Evolutionary conservation across 2,888 invertebrate genomes (phyloP).

Genomic region (Dorcus parallelipipedus): DNA sequence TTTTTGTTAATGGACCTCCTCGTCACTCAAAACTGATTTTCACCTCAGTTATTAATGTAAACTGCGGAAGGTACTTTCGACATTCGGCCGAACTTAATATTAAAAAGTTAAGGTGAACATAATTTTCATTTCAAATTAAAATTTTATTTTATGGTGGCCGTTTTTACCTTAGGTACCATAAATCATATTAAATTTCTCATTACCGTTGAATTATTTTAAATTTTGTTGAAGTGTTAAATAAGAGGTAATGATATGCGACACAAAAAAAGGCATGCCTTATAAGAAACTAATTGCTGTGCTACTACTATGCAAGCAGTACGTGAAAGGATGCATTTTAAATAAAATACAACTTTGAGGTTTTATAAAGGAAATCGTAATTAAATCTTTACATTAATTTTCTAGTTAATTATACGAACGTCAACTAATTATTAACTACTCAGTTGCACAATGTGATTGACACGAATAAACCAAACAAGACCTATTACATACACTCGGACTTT

Average conservation of each 20-base stretch:
- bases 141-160: constrained; percentile 10
- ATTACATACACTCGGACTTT: no score
- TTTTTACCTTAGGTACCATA: constrained; percentile 4
- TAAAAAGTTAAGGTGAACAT: constrained; percentile 23
- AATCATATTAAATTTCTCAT: constrained; percentile 9
- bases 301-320: no score
- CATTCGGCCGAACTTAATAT: constrained; percentile 11
- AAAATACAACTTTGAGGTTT: no score
- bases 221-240: constrained; percentile 9
- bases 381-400: no score
- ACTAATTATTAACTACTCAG: no score
- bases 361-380: no score
- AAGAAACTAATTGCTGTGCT: no score
- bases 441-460: no score
- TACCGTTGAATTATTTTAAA: constrained; percentile 1
- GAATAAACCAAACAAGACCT: no score
- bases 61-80: constrained; percentile 23
- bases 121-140: constrained; percentile 25
- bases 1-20: constrained; percentile 40
- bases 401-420: no score
- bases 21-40: constrained; percentile 38
- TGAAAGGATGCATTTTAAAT: no score
- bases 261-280: not conserved
- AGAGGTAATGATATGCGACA: not conserved
- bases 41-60: constrained; percentile 35